Percentiles rank a stretch among this genome's conserved stretches.
Evolutionary conservation across 1,140 invertebrate genomes (phyloP).

Genomic region (Pachypsylla venusta): DNA sequence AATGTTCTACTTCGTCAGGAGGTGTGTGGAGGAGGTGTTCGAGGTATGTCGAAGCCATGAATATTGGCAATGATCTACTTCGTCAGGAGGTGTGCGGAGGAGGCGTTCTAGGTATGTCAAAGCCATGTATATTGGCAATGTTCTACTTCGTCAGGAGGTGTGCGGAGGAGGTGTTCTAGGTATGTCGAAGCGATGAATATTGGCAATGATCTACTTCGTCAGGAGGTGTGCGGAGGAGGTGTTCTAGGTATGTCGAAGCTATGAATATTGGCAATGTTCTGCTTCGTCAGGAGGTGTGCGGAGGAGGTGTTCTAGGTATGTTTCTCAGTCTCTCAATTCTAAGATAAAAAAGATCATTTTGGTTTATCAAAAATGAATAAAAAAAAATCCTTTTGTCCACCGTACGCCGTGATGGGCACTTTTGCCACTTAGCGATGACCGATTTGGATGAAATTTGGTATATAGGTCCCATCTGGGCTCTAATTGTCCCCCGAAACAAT

Average conservation of each 20-base stretch:
- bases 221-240: conserved; percentile 17
- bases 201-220: conserved; percentile 16
- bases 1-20: conserved; percentile 17
- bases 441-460: too few relatives aligned
- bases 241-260: conserved; percentile 9
- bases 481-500: too few relatives aligned
- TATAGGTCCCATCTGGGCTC: too few relatives aligned
- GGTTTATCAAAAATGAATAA: too few relatives aligned
- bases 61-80: conserved; percentile 14
- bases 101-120: conserved; percentile 10
- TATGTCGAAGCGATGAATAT: conserved; percentile 7
- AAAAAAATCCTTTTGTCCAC: too few relatives aligned
- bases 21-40: conserved; percentile 16
- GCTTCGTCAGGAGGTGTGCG: conserved; percentile 17
- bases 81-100: conserved; percentile 18
- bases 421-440: too few relatives aligned
- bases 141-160: conserved; percentile 18
- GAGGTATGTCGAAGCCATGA: conserved; percentile 12
- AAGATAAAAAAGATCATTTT: too few relatives aligned
- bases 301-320: conserved; percentile 15
- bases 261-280: conserved; percentile 13
- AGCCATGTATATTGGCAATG: conserved; percentile 4
- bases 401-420: too few relatives aligned
- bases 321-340: background rate
- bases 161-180: conserved; percentile 16